phyloP scores from a whole-genome alignment of 2,113 vertebrate species.

The Osmerus mordax region DNA sequence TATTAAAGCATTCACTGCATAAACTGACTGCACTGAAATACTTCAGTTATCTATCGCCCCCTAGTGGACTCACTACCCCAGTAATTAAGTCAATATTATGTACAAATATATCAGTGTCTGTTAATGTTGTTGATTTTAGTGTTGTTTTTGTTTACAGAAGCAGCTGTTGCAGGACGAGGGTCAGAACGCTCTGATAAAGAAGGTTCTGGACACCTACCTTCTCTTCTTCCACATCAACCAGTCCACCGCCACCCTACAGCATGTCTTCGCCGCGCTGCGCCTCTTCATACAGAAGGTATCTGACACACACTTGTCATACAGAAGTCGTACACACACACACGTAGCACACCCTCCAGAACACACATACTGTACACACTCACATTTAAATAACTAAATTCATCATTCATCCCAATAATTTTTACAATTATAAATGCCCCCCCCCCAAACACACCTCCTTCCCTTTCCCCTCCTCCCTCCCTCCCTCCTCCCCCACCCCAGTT shows the following conservation, averaged over 20 bases:
- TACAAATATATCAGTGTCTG: too few relatives aligned
- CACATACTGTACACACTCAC: background rate
- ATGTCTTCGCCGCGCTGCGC: constrained; percentile 87
- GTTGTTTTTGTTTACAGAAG: constrained; percentile 70
- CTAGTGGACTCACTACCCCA: too few relatives aligned
- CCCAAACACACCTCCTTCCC: background rate
- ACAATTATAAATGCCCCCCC: too few relatives aligned
- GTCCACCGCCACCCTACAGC: constrained; percentile 85
- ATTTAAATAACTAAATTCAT: background rate
- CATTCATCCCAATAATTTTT: too few relatives aligned
- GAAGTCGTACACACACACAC: background rate
- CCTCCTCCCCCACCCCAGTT: constrained; percentile 72
- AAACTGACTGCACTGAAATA: too few relatives aligned
- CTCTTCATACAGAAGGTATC: constrained; percentile 92
- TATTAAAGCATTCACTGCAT: too few relatives aligned
- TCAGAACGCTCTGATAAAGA: constrained; percentile 92
- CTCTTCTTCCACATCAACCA: constrained; percentile 98
- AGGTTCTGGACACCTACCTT: constrained; percentile 94
- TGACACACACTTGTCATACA: background rate
- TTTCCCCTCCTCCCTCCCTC: background rate
- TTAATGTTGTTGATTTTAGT: too few relatives aligned
- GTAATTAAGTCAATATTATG: too few relatives aligned
- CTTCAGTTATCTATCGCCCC: too few relatives aligned
- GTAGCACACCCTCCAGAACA: background rate
- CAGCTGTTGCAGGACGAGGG: constrained; percentile 89